A percentile compares a stretch with the other conserved stretches of the same genome.
phyloP scores from a whole-genome alignment of 2,113 vertebrate genomes.

The Tragelaphus imberbis region DNA sequence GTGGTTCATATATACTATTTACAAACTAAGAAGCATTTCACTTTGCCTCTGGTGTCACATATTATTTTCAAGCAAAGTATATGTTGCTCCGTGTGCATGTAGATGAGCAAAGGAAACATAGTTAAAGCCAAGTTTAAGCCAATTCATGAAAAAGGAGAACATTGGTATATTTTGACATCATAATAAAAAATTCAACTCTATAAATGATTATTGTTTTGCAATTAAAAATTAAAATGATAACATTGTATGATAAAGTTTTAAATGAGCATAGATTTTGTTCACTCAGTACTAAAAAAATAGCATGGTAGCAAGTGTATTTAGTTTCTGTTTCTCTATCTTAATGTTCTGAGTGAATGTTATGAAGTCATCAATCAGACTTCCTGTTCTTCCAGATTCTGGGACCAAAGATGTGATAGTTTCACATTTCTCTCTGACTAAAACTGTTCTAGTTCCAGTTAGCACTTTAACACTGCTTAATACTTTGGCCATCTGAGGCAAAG shows the following conservation, averaged over 20 bases:
- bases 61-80: not conserved
- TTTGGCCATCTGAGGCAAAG: not conserved
- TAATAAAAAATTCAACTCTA: not conserved
- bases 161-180: not conserved
- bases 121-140: not conserved
- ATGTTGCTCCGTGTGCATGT: not conserved
- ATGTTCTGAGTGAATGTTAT: not conserved
- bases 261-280: not conserved
- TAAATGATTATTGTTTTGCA: not conserved
- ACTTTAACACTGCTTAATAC: not conserved
- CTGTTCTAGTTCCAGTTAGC: not conserved
- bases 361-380: not conserved
- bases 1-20: not conserved
- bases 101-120: not conserved
- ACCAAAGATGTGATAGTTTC: not conserved
- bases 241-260: not conserved
- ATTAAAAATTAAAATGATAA: not conserved
- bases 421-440: not conserved
- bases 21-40: not conserved
- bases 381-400: not conserved
- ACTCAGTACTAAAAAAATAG: not conserved
- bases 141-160: not conserved
- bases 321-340: not conserved
- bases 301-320: not conserved
- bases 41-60: not conserved